A percentile compares a stretch with the other conserved stretches of the same genome.
Conservation (phyloP, 2,113 vertebrate species). For the Tragelaphus imberbis region DNA sequence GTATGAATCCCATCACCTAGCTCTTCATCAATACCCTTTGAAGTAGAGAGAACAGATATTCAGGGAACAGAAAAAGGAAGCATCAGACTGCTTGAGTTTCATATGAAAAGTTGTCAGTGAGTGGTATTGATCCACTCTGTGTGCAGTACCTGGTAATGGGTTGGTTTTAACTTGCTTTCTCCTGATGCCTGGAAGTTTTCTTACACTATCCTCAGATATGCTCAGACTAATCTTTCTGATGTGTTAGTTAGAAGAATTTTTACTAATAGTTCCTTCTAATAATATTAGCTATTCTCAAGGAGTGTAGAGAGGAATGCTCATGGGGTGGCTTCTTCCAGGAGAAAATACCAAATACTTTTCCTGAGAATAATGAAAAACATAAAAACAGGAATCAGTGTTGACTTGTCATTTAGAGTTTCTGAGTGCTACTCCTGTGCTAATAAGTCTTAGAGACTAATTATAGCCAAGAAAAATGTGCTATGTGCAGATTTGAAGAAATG, state of each 20-base stretch:
- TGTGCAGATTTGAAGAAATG: slow-evolving; percentile 19
- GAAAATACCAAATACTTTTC: not conserved
- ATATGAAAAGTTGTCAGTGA: slow-evolving; percentile 47
- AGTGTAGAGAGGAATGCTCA: not conserved
- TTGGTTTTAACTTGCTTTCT: slow-evolving; percentile 58
- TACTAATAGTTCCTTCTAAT: slow-evolving; percentile 1
- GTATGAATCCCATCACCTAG: not conserved
- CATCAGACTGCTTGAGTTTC: slow-evolving; percentile 41
- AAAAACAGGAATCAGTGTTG: not conserved
- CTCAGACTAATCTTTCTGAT: not conserved
- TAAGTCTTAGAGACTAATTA: slow-evolving; percentile 19
- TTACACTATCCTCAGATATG: not conserved
- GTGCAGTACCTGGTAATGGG: slow-evolving; percentile 27
- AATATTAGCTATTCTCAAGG: slow-evolving; percentile 13
- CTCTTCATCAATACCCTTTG: not conserved
- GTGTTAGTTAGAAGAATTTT: slow-evolving; percentile 29
- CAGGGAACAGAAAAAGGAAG: slow-evolving; percentile 25
- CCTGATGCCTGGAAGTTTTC: slow-evolving; percentile 32
- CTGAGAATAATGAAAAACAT: not conserved
- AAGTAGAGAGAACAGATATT: slow-evolving; percentile 49
- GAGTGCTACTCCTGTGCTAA: not conserved
- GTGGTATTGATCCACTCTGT: slow-evolving; percentile 30
- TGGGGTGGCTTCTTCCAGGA: not conserved
- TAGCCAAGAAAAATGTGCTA: not conserved
- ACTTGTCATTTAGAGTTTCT: slow-evolving; percentile 28